Evolutionary conservation across 2,888 invertebrate genomes (phyloP).

Genomic region (Augochlorella aurata): DNA sequence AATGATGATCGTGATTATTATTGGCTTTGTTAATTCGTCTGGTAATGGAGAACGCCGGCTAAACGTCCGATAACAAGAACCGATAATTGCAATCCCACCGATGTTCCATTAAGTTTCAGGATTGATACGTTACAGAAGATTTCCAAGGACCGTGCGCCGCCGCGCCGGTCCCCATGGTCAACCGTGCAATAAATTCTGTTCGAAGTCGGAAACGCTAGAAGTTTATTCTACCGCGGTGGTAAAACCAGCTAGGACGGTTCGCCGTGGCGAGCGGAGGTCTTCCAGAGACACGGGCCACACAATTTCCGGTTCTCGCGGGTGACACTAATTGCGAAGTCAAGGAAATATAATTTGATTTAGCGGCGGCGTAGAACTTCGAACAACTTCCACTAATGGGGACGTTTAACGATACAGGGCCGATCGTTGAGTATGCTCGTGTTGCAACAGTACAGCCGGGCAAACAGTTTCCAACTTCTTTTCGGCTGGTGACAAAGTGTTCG

Average conservation of each 20-base stretch:
- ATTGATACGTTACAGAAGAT: constrained; percentile 17
- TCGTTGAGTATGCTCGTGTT: neutral
- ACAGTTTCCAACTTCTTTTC: neutral
- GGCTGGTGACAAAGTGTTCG: neutral
- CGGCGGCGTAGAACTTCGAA: neutral
- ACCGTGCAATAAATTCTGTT: constrained; percentile 8
- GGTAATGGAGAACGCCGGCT: neutral
- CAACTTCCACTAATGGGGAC: constrained; percentile 5
- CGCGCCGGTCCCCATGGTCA: neutral
- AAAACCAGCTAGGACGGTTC: neutral
- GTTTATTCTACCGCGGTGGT: neutral
- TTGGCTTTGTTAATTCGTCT: neutral
- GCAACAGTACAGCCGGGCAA: neutral
- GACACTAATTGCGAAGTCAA: constrained; percentile 4
- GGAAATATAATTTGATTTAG: constrained; percentile 10
- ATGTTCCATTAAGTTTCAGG: constrained; percentile 18
- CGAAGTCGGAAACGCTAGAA: constrained; percentile 1
- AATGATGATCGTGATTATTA: neutral
- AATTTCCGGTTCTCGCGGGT: neutral
- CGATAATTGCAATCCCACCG: constrained; percentile 13
- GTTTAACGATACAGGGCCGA: neutral
- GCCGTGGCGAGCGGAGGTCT: constrained; percentile 4
- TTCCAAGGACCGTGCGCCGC: neutral
- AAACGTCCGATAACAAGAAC: neutral
- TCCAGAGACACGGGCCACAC: neutral